Base-by-base conservation (phyloP, 2,797 vertebrate species). In the Microctenopoma stevenorrisi region DNA sequence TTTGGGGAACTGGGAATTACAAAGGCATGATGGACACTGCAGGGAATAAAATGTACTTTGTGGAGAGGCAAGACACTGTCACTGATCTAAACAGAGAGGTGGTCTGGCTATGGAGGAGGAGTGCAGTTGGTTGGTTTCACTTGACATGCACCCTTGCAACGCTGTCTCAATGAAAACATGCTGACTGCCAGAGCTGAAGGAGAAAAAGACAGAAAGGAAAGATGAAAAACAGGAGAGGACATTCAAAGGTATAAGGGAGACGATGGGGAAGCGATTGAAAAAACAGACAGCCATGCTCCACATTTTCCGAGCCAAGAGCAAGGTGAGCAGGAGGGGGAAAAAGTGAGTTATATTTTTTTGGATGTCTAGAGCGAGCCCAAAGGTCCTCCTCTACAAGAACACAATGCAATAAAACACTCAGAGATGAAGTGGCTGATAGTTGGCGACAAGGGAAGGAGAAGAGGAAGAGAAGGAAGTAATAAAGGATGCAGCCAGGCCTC, bases 371-470 rank as follows among this genome's bases (percentile, higher is more conserved):
- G 78, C 47, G 14, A 64, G 80, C 67, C 82, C 87, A 86, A 78
- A 90, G 82, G 83, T 86, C 80, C 74, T 87, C 67, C 73, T 87
- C 87, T 79, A 79, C 86, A 91, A 91, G 90, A 87, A 86, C 89
- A 85, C 81, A 64, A 63, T 10, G 74, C 82, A 82, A 87, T 84
- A 85, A 88, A 87, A 89, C 87, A 87, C 78, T 87, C 79, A 78
- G 74, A 78, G 74, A 81, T 86, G 81, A 83, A 83, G 85, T 85
- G 75, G 83, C 79, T 79, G 84, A 84, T 82, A 74, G 72, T 64
- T 74, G 82, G 51, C 43, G 80, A 88, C 80, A 85, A 70, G 72
- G 64, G 59, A 78, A 77, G 69, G 57, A 40, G 68, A 64, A 14
- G n/a, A 58, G 67, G 62, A 78, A 70, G 83, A 72, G 49, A 67